Percentiles rank a stretch among this genome's conserved stretches.
phyloP scores from a whole-genome alignment of 1,140 invertebrate species.

The Polyergus mexicanus region DNA sequence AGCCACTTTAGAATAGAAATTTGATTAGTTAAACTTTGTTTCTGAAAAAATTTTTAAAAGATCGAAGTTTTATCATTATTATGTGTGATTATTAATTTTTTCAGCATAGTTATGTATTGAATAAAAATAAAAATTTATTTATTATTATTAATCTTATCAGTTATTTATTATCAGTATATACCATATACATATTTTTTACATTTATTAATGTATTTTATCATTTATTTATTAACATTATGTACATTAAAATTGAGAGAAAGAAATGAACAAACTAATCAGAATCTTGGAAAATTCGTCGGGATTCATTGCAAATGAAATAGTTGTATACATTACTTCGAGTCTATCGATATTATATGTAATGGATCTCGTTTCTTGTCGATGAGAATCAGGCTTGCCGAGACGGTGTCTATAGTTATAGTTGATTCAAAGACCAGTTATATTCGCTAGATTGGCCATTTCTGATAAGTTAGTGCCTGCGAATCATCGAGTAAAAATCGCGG shows the following conservation, averaged over 20 bases:
- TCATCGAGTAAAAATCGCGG: constrained; percentile 45
- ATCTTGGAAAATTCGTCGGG: background rate
- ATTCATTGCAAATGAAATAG: constrained; percentile 28
- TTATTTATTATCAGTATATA: too few relatives aligned
- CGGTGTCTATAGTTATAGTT: constrained; percentile 20
- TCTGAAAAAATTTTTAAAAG: background rate
- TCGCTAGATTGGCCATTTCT: constrained; percentile 59
- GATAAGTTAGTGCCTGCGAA: constrained; percentile 61
- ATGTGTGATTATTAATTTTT: background rate
- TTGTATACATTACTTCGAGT: background rate
- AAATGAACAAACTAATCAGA: background rate
- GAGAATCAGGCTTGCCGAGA: constrained; percentile 25
- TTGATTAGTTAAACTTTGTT: background rate
- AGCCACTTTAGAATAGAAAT: background rate
- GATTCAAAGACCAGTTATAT: constrained; percentile 51
- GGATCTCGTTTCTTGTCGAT: constrained; percentile 41
- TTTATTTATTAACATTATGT: too few relatives aligned
- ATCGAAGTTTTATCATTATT: background rate
- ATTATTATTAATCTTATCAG: too few relatives aligned
- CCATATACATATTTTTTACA: too few relatives aligned
- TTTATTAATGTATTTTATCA: too few relatives aligned
- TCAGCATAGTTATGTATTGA: background rate
- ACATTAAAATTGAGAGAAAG: background rate
- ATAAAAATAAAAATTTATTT: too few relatives aligned
- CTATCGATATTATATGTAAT: constrained; percentile 43